phyloP scores from a whole-genome alignment of 53 echinoderm and acorn worm genomes.

The Antedon mediterranea region DNA sequence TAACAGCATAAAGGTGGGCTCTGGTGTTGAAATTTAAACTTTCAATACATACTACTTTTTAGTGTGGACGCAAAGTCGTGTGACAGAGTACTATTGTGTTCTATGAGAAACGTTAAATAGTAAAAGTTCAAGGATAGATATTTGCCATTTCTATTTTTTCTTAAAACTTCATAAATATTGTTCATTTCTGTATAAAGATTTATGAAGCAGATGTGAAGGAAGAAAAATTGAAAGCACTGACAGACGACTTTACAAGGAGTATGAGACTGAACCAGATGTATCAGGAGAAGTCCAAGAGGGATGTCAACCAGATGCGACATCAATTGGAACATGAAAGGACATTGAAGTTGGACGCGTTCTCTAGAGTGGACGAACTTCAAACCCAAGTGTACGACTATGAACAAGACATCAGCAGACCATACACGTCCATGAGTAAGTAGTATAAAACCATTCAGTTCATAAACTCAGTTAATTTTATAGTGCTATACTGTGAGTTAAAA shows the following conservation, averaged over 20 bases:
- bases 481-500: no score
- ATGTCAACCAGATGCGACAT: conserved; percentile 49
- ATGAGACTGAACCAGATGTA: conserved; percentile 59
- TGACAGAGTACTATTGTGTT: no score
- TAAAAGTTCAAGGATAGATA: no score
- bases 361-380: conserved; percentile 84
- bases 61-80: no score
- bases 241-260: conserved; percentile 60
- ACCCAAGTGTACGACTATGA: conserved; percentile 95
- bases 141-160: no score
- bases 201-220: conserved; percentile 89
- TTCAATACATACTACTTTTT: no score
- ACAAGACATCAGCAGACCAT: conserved; percentile 58
- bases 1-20: no score
- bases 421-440: conserved; percentile 76
- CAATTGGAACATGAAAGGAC: conserved; percentile 64
- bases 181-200: conserved; percentile 33
- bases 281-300: conserved; percentile 67
- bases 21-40: no score
- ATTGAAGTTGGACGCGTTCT: conserved; percentile 83
- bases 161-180: background rate
- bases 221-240: conserved; percentile 41
- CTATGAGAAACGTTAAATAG: no score
- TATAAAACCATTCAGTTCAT: no score
- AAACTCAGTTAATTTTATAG: no score